Conservation (phyloP, 2,113 vertebrate species). For the Lycocorax pyrrhopterus region DNA sequence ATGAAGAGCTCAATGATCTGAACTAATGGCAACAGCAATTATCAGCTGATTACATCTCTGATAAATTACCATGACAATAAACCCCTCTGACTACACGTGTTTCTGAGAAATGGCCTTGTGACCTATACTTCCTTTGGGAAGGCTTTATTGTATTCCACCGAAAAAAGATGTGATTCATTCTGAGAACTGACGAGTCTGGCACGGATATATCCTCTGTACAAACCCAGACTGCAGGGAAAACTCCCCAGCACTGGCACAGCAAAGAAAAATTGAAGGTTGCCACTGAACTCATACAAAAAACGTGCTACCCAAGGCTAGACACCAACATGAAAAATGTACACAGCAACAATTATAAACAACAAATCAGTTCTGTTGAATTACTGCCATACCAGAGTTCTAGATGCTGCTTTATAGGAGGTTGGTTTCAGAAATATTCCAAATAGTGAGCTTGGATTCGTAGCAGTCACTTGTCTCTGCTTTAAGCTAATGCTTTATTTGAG, state of each 20-base stretch:
- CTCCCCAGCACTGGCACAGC: background rate
- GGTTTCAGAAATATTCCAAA: background rate
- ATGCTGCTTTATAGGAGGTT: background rate
- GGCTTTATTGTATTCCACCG: background rate
- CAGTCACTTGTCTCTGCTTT: background rate
- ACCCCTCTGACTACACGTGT: background rate
- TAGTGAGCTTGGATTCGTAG: background rate
- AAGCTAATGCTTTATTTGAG: background rate
- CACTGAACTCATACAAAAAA: background rate
- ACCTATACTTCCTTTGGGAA: constrained; percentile 7
- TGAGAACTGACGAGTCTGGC: background rate
- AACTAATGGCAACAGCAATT: background rate
- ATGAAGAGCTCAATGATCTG: background rate
- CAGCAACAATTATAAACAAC: background rate
- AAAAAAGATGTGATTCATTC: constrained; percentile 8
- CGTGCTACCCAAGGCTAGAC: background rate
- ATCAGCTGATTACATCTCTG: background rate
- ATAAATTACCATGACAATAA: background rate
- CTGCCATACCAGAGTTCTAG: background rate
- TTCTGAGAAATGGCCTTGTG: background rate
- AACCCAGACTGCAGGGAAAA: background rate
- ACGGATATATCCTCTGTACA: background rate
- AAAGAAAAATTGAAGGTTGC: background rate
- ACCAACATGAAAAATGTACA: background rate
- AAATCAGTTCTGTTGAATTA: background rate